These are phyloP conservation scores for Eurystomus glaucurus DNA, from an alignment of 2,797 vertebrate species.

Conservation along the genomic window DNA sequence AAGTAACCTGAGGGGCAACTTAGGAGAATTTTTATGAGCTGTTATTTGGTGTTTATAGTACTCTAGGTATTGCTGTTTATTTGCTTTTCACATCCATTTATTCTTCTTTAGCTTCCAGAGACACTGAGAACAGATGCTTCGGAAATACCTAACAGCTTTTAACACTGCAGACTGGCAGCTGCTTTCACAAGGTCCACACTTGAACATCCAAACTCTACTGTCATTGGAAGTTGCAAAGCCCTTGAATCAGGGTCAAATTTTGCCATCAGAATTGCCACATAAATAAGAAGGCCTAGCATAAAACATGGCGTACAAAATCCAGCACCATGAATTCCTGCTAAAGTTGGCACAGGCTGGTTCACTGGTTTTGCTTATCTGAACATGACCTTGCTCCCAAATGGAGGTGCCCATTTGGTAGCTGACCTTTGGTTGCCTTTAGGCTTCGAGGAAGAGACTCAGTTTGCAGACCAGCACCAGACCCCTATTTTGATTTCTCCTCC, in stretches of 20 bases:
- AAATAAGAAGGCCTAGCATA: neutral
- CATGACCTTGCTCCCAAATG: neutral
- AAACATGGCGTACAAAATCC: neutral
- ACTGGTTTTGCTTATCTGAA: neutral
- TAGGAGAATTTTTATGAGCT: constrained; percentile 42
- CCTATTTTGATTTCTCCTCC: neutral
- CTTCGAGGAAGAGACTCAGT: neutral
- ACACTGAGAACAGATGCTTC: neutral
- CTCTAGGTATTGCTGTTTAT: constrained; percentile 10
- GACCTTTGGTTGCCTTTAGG: neutral
- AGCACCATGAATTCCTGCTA: neutral
- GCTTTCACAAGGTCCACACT: neutral
- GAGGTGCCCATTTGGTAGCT: neutral
- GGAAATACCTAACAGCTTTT: constrained; percentile 7
- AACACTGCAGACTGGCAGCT: neutral
- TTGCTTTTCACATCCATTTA: constrained; percentile 48
- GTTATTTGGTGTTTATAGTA: constrained; percentile 33
- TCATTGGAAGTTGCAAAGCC: neutral
- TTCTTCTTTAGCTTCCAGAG: constrained; percentile 21
- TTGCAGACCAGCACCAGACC: neutral
- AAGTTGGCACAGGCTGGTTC: neutral
- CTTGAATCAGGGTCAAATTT: neutral
- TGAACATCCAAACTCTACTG: neutral
- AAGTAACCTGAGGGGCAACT: neutral
- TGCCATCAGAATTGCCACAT: neutral